Conservation (phyloP, 1,140 invertebrate species). For the Ceratoteleas bidentatus region DNA sequence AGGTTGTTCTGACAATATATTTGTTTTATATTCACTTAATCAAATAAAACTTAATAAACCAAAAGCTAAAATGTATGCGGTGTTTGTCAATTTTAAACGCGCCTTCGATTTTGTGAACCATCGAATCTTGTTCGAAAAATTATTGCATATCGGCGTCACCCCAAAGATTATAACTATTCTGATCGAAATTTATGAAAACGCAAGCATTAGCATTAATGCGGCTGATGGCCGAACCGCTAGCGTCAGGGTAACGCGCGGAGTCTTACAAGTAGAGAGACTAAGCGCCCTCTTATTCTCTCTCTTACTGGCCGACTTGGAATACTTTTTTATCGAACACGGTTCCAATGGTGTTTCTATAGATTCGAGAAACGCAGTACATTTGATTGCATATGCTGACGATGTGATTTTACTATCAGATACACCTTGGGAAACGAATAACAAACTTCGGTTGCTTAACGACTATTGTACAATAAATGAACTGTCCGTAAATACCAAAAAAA, state of each 20-base stretch:
- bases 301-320: slow-evolving; percentile 1
- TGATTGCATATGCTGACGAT: slow-evolving; percentile 3
- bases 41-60: slow-evolving; percentile 2
- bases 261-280: slow-evolving; percentile 2
- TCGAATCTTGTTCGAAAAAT: slow-evolving; percentile 4
- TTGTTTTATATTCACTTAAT: not conserved
- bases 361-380: not conserved
- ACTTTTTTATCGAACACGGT: slow-evolving; percentile 1
- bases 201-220: not conserved
- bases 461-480: slow-evolving; percentile 7
- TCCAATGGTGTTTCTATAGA: slow-evolving; percentile 7
- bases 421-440: slow-evolving; percentile 6
- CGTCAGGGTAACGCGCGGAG: slow-evolving; percentile 1
- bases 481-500: slow-evolving; percentile 2
- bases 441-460: not conserved
- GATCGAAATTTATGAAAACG: slow-evolving; percentile 1
- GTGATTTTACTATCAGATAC: not conserved
- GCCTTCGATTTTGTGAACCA: slow-evolving; percentile 12
- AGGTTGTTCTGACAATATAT: slow-evolving; percentile 9
- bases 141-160: not conserved
- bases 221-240: not conserved
- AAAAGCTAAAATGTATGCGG: slow-evolving; percentile 3
- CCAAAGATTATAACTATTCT: slow-evolving; percentile 7
- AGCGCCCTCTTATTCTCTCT: slow-evolving; percentile 10
- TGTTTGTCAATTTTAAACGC: slow-evolving; percentile 12